Evolutionary conservation across 2,113 vertebrate genomes (phyloP), one percentile per base, ranked within the genome.

Genomic region (Hippocampus barbouri): DNA sequence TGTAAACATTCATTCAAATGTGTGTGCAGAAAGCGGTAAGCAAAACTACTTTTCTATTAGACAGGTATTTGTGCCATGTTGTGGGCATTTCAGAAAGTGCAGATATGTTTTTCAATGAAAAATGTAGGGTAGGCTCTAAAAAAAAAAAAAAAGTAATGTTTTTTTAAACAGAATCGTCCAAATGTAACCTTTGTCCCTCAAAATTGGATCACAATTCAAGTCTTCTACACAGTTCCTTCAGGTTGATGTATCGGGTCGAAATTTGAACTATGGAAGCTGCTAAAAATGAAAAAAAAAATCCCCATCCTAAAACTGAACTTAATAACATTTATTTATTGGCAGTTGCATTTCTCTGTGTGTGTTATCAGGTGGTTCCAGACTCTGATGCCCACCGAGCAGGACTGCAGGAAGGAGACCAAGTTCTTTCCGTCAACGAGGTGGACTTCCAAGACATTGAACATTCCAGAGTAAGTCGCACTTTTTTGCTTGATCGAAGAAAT

Each of bases 381-480:
- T 99, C 96, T 0, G 97, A 99, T 2, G 96, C 97, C 0, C 96
- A 98, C 82, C 91, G 95, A 78, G 97, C 96, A 2, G 97, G 96
- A 40, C 92, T 99, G 45, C 97, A 98, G 89, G 97, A 99, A 76
- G 97, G 97, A 40, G 97, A 98, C 87, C 97, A 99, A 89, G 97
- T 99, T 62, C 93, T 98, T 2, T 96, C 96, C 1, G 97, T 99
- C 40, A 99, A 99, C 15, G 96, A 98, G 1, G 96, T 98, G 53
- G 97, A 99, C 90, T 99, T 99, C 85, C 97, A 99, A 91, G 97
- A 99, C 83, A 98, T 98, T 49, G 97, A 98, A 69, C 97, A 99
- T 86, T 95, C 96, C 72, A 96, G 94, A 93, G 96, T 98, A 79
- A 91, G 92, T 83, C 6, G 2, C 11, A 60, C 15, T 6, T 30